phyloP scores from a whole-genome alignment of 2,888 invertebrate species.

The Arrhopalites spinosus region DNA sequence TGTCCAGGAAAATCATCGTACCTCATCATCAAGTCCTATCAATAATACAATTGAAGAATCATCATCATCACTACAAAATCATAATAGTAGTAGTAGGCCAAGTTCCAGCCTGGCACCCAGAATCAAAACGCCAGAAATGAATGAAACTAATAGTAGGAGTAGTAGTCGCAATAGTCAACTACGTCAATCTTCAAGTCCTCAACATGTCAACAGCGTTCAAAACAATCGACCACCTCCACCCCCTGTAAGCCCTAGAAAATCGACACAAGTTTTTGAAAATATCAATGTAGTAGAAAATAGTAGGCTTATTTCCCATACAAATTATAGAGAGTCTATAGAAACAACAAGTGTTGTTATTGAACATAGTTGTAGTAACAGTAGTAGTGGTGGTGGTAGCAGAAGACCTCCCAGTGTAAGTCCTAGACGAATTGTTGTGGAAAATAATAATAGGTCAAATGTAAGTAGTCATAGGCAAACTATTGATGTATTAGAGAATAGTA shows the following conservation, averaged over 20 bases:
- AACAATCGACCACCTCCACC: conserved; percentile 6
- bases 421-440: conserved; percentile 1
- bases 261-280: background rate
- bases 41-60: no score
- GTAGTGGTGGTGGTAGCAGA: background rate
- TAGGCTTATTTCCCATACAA: background rate
- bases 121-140: background rate
- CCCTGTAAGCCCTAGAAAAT: conserved; percentile 4
- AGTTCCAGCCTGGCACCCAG: no score
- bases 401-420: background rate
- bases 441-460: background rate
- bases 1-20: no score
- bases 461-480: conserved; percentile 6
- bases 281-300: conserved; percentile 3
- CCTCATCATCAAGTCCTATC: no score
- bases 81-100: no score
- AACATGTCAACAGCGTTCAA: conserved; percentile 10
- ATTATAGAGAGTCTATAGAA: background rate
- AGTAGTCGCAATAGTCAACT: background rate
- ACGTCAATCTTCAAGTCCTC: conserved; percentile 1
- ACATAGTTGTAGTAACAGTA: conserved; percentile 2
- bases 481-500: conserved; percentile 17
- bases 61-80: no score
- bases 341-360: background rate
- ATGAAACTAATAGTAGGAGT: conserved; percentile 3